A percentile compares a stretch with the other conserved stretches of the same genome.
Evolutionary conservation across 2,797 vertebrate species (phyloP).

Genomic region (Epinephelus awoara): DNA sequence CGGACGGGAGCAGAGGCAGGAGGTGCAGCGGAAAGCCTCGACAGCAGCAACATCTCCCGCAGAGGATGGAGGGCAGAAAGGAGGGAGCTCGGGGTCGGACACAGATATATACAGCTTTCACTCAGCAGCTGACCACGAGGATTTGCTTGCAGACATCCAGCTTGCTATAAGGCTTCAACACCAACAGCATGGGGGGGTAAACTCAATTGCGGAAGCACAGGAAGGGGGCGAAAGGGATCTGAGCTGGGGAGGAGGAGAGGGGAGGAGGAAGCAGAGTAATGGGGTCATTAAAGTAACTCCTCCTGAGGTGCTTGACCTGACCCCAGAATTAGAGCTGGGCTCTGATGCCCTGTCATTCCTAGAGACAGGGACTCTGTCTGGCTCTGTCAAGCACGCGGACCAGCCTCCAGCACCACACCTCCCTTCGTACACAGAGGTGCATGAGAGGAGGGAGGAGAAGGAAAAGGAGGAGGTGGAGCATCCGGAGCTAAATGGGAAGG

Average conservation of each 20-base stretch:
- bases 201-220: constrained; percentile 67
- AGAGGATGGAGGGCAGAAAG: constrained; percentile 89
- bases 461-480: constrained; percentile 32
- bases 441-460: constrained; percentile 25
- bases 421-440: constrained; percentile 31
- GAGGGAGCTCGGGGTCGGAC: constrained; percentile 95
- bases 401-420: constrained; percentile 55
- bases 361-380: constrained; percentile 71
- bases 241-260: constrained; percentile 71
- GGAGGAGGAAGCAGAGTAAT: constrained; percentile 76
- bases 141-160: constrained; percentile 98
- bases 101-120: constrained; percentile 99
- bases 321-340: constrained; percentile 77
- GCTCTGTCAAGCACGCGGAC: constrained; percentile 51
- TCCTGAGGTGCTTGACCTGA: constrained; percentile 81
- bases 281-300: constrained; percentile 72
- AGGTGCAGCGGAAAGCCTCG: constrained; percentile 76
- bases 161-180: constrained; percentile 94
- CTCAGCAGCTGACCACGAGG: constrained; percentile 96
- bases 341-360: constrained; percentile 82
- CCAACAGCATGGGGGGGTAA: constrained; percentile 86
- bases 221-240: constrained; percentile 64
- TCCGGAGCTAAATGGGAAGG: constrained; percentile 37
- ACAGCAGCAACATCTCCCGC: constrained; percentile 71
- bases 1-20: constrained; percentile 73